Conservation (phyloP, 2,797 vertebrate species). For the Synanceia verrucosa region DNA sequence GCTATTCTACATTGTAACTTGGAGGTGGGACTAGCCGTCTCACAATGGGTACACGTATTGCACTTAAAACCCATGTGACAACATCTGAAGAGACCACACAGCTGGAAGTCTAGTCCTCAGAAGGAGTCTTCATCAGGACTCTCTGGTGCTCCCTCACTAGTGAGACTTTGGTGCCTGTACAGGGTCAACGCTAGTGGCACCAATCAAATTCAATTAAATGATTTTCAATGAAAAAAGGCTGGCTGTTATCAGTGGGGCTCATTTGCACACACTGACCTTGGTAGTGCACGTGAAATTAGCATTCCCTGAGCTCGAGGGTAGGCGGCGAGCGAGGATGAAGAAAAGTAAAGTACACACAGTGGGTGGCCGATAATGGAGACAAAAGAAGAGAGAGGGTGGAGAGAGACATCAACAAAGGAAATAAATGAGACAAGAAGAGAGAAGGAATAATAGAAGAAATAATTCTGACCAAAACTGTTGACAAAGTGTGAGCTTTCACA, state of each 20-base stretch:
- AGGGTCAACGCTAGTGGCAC: constrained; percentile 69
- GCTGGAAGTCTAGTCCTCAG: constrained; percentile 17
- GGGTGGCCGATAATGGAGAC: constrained; percentile 51
- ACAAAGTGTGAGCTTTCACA: neutral
- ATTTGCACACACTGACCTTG: constrained; percentile 83
- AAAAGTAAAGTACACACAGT: constrained; percentile 48
- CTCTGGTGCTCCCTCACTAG: constrained; percentile 30
- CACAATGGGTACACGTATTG: neutral
- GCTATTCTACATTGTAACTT: neutral
- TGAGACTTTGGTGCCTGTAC: constrained; percentile 68
- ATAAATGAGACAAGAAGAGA: constrained; percentile 30
- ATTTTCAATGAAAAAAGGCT: constrained; percentile 67
- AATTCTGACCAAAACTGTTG: neutral
- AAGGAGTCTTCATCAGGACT: constrained; percentile 35
- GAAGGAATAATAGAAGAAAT: neutral
- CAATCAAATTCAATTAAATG: constrained; percentile 83
- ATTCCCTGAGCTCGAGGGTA: constrained; percentile 53
- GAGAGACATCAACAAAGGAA: constrained; percentile 16
- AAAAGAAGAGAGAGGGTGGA: constrained; percentile 23
- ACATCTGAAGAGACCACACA: constrained; percentile 21
- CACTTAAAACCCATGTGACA: neutral
- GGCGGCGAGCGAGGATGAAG: constrained; percentile 52
- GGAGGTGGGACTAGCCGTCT: neutral
- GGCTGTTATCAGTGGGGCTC: constrained; percentile 74
- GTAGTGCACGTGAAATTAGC: constrained; percentile 49